Evolutionary conservation across 2,113 vertebrate genomes (phyloP).

Genomic region (Tylochromis polylepis): DNA sequence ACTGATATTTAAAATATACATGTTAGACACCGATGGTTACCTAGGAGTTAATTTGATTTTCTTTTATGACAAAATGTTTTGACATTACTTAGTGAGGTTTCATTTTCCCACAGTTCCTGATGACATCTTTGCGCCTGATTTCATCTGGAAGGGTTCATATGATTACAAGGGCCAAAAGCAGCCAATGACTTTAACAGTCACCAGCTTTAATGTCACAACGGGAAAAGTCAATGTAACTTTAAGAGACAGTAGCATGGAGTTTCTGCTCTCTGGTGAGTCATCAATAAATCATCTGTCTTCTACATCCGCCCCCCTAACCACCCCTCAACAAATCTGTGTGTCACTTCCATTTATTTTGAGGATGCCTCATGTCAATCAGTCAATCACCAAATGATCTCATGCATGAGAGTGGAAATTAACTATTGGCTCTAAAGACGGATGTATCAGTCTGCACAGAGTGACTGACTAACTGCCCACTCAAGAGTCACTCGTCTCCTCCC

Average conservation of each 20-base stretch:
- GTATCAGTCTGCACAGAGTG: conserved; percentile 24
- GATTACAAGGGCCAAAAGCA: conserved; percentile 93
- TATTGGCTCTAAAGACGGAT: conserved; percentile 53
- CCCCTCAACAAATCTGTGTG: conserved; percentile 29
- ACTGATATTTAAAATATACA: neutral
- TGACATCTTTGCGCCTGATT: conserved; percentile 90
- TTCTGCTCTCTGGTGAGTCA: conserved; percentile 89
- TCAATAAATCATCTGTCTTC: conserved; percentile 52
- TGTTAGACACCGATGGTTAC: neutral
- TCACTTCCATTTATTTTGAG: conserved; percentile 61
- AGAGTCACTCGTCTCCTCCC: conserved; percentile 6
- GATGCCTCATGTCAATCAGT: conserved; percentile 56
- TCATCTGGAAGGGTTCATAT: conserved; percentile 96
- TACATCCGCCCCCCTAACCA: neutral
- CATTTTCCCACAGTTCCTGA: conserved; percentile 82
- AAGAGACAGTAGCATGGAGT: conserved; percentile 86
- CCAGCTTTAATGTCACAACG: conserved; percentile 85
- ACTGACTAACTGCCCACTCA: conserved; percentile 39
- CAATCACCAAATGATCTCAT: conserved; percentile 55
- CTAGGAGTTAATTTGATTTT: neutral
- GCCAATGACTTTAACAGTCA: conserved; percentile 91
- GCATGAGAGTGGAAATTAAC: conserved; percentile 64
- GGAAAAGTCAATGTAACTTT: conserved; percentile 94
- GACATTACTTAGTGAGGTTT: neutral
- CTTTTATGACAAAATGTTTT: neutral